A percentile compares a stretch with the other conserved stretches of the same genome.
Conservation (phyloP, 2,113 vertebrate genomes). For the Paedocypris sp. region DNA sequence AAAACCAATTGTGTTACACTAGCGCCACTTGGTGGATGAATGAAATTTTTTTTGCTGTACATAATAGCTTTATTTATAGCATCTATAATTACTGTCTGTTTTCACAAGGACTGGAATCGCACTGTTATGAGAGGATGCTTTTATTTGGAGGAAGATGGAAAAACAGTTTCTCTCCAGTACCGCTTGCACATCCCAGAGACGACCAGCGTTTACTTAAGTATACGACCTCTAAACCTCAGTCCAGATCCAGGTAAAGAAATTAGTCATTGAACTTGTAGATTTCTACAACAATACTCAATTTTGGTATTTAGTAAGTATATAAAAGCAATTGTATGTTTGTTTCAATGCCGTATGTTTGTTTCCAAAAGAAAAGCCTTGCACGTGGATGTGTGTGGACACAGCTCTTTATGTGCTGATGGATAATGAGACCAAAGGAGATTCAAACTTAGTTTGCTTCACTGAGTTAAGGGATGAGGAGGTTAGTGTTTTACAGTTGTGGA, state of each 20-base stretch:
- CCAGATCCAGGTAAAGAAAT: slow-evolving; percentile 30
- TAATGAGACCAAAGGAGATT: slow-evolving; percentile 63
- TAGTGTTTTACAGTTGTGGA: too few relatives aligned
- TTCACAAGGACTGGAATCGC: slow-evolving; percentile 71
- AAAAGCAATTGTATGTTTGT: not conserved
- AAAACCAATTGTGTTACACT: slow-evolving; percentile 31
- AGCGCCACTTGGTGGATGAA: slow-evolving; percentile 48
- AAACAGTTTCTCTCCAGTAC: slow-evolving; percentile 75
- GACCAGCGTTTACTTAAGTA: slow-evolving; percentile 68
- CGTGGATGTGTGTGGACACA: slow-evolving; percentile 78
- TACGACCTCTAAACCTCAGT: slow-evolving; percentile 65
- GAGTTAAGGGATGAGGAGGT: slow-evolving; percentile 71
- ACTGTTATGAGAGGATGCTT: slow-evolving; percentile 75
- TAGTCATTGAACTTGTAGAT: not conserved
- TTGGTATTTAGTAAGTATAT: not conserved
- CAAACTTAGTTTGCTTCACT: slow-evolving; percentile 69
- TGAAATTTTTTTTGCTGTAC: not conserved
- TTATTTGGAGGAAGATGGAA: slow-evolving; percentile 75
- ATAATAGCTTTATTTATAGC: not conserved
- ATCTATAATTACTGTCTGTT: not conserved
- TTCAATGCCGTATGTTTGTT: not conserved
- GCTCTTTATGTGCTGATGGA: slow-evolving; percentile 69
- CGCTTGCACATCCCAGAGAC: slow-evolving; percentile 66
- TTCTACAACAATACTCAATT: not conserved
- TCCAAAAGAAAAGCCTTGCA: slow-evolving; percentile 59